Percentiles rank a stretch among this genome's conserved stretches.
Conservation (phyloP, 2,888 invertebrate species). For the Hedya salicella region DNA sequence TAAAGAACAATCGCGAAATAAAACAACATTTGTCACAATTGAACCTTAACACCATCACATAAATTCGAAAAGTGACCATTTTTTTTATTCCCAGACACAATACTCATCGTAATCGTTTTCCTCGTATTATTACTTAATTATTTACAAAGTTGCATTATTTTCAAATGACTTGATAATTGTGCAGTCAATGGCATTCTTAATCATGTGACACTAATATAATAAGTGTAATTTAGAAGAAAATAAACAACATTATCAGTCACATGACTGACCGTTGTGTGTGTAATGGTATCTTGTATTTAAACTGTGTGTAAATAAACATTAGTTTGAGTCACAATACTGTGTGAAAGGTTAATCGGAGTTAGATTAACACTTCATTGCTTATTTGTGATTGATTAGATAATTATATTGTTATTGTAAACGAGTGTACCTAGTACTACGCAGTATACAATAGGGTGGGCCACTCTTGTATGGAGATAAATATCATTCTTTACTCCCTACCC, state of each 20-base stretch:
- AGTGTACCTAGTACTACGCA: no score
- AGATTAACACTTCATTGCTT: neutral
- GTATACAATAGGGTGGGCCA: no score
- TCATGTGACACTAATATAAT: constrained; percentile 4
- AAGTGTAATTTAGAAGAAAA: constrained; percentile 10
- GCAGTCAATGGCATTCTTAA: neutral
- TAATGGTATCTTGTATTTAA: neutral
- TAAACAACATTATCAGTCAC: constrained; percentile 14
- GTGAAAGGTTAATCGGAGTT: neutral
- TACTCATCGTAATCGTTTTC: no score
- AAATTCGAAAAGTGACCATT: no score
- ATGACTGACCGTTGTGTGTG: constrained; percentile 14
- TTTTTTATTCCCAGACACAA: no score
- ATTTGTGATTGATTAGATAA: no score
- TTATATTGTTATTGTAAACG: no score
- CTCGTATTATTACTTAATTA: neutral
- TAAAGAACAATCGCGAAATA: no score
- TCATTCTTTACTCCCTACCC: no score
- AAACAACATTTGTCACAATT: no score
- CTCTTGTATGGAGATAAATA: no score
- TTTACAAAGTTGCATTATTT: neutral
- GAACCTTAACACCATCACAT: no score
- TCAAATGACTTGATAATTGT: neutral
- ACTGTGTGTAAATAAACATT: neutral
- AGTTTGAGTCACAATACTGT: neutral